These are phyloP conservation scores for Loripinus fragilis DNA, from an alignment of 2,888 invertebrate genomes.

Conservation along the genomic window DNA sequence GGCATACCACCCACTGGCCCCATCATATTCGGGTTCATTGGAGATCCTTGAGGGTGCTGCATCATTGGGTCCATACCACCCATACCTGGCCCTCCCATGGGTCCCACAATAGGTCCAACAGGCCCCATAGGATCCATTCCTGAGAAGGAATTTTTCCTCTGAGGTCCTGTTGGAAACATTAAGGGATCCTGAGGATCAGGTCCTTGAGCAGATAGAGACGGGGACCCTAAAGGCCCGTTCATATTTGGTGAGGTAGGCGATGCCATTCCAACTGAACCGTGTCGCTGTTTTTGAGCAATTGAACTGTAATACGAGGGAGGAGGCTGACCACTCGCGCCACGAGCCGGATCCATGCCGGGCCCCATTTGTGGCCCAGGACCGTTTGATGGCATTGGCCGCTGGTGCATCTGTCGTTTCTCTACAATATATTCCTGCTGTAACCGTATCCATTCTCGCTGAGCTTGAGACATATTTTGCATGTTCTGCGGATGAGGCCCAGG, in stretches of 20 bases:
- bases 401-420: slow-evolving; percentile 76
- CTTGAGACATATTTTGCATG: slow-evolving; percentile 83
- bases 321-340: slow-evolving; percentile 52
- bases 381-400: slow-evolving; percentile 62
- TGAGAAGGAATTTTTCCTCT: slow-evolving; percentile 63
- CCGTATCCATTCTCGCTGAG: slow-evolving; percentile 95
- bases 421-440: slow-evolving; percentile 90
- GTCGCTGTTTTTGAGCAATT: slow-evolving; percentile 76
- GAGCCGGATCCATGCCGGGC: slow-evolving; percentile 38
- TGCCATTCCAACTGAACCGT: slow-evolving; percentile 70
- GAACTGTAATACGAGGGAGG: slow-evolving; percentile 79
- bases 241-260: slow-evolving; percentile 81
- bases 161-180: slow-evolving; percentile 66
- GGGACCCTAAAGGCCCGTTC: slow-evolving; percentile 73
- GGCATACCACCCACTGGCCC: slow-evolving; percentile 66
- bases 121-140: slow-evolving; percentile 64
- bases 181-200: slow-evolving; percentile 67
- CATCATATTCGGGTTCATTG: slow-evolving; percentile 63
- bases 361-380: slow-evolving; percentile 29
- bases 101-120: slow-evolving; percentile 35
- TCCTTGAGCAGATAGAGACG: slow-evolving; percentile 65
- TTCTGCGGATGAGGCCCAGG: slow-evolving; percentile 75
- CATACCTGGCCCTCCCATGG: slow-evolving; percentile 61
- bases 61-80: slow-evolving; percentile 56
- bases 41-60: slow-evolving; percentile 57